A percentile compares a stretch with the other conserved stretches of the same genome.
These are phyloP conservation scores for Paraplagusia blochii DNA, from an alignment of 2,113 vertebrate species.

Conservation along the genomic window DNA sequence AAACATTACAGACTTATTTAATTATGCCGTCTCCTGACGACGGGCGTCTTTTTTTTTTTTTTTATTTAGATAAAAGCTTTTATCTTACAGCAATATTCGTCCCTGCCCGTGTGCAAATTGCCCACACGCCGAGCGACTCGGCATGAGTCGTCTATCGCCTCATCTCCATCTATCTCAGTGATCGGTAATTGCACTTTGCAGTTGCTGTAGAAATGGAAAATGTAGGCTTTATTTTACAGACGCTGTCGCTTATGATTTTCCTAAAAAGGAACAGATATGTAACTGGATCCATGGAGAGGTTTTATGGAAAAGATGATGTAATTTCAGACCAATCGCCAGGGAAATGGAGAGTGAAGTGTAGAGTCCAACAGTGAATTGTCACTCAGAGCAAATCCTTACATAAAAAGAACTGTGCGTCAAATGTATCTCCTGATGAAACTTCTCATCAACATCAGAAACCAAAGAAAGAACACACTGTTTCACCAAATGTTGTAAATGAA, in stretches of 20 bases:
- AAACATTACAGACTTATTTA: slow-evolving; percentile 67
- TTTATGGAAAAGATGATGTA: not conserved
- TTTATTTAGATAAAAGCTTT: slow-evolving; percentile 8
- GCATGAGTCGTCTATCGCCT: slow-evolving; percentile 42
- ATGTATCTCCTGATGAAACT: no score
- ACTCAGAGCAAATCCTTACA: not conserved
- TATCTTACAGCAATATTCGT: slow-evolving; percentile 45
- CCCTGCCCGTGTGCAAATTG: slow-evolving; percentile 40
- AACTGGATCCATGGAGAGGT: not conserved
- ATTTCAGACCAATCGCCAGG: not conserved
- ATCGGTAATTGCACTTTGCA: slow-evolving; percentile 31
- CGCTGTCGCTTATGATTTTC: slow-evolving; percentile 4
- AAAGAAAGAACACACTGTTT: no score
- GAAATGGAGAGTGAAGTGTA: not conserved
- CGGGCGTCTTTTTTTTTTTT: slow-evolving; percentile 22
- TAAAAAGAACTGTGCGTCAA: not conserved
- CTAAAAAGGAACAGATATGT: not conserved
- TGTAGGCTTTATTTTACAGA: slow-evolving; percentile 1
- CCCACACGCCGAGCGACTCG: slow-evolving; percentile 47
- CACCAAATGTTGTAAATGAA: no score
- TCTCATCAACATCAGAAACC: no score
- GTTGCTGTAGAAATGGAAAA: not conserved
- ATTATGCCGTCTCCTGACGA: slow-evolving; percentile 53
- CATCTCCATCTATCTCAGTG: slow-evolving; percentile 27
- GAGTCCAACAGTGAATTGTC: not conserved